Conservation (phyloP, 2,113 vertebrate genomes). For the Channa argus region DNA sequence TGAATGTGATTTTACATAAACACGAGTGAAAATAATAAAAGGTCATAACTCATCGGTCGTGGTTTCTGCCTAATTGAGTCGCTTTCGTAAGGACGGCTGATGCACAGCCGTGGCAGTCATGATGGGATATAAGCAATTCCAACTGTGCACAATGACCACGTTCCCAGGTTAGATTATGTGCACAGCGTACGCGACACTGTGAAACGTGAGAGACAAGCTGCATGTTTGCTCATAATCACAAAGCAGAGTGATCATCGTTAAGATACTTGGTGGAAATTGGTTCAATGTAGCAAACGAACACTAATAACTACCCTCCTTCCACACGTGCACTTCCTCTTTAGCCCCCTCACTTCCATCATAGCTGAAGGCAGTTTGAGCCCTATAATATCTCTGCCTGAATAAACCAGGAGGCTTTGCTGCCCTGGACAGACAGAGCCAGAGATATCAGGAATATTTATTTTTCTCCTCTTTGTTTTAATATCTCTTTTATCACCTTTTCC, state of each 20-base stretch:
- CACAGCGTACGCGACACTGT: background rate
- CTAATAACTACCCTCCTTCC: background rate
- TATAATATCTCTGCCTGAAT: conserved; percentile 65
- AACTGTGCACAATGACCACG: background rate
- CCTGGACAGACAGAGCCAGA: background rate
- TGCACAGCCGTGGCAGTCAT: background rate
- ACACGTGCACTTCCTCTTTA: conserved; percentile 1
- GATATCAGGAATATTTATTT: conserved; percentile 47
- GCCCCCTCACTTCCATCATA: conserved; percentile 30
- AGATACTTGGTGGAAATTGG: conserved; percentile 1
- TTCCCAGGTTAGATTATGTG: background rate
- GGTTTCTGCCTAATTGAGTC: conserved; percentile 9
- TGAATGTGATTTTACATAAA: background rate
- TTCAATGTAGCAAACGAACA: conserved; percentile 2
- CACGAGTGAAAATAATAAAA: background rate
- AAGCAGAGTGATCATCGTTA: no score
- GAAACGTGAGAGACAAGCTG: background rate
- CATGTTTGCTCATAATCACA: background rate
- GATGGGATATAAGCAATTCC: background rate
- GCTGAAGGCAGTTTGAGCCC: conserved; percentile 35
- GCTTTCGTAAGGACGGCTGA: conserved; percentile 7
- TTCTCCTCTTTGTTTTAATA: conserved; percentile 9
- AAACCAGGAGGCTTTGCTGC: conserved; percentile 37
- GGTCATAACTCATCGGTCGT: background rate
- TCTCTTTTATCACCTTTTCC: conserved; percentile 26